Base-by-base conservation (phyloP, 2,888 invertebrate species). In the Epinotia nisella region DNA sequence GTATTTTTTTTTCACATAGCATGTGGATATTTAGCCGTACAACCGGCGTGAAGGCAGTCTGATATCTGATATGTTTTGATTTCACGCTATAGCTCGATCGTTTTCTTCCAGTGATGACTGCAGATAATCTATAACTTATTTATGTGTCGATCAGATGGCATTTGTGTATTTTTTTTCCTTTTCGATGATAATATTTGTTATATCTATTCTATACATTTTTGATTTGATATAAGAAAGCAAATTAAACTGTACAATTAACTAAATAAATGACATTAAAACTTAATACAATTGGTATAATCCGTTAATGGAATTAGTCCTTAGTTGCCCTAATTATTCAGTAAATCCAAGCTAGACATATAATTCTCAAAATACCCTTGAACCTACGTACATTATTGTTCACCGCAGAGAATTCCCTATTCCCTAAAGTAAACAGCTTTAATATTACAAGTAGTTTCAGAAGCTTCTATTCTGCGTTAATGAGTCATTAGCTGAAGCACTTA, bases 401-500 rank as follows among this genome's bases (percentile, higher is more conserved):
- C 68, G 41, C 73, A 64, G 62, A 68, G 72, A 72, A 72, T 73
- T 64, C 73, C 69, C 73, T 69, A 73, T 64, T 64, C 73, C 58
- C 73, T 53, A 69, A 73, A 72, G 68, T 73, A 73, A 73, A 69
- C 68, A 64, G 68, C 69, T 73, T 73, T 73, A 73, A 73, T 73
- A 73, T 73, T 73, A 59, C 73, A 73, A 69, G 73, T 73, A 53
- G 73, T 73, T 68, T 49, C 61, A 56, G 67, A 72, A 53, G 73
- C 69, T 73, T 69, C 68, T 73, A 64, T 73, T 73, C 64, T 73
- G 73, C 73, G 73, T 73, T 73, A 73, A 73, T 73, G 73, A 73
- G 41, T 69, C 73, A 69, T 73, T 73, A 73, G 73, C 58, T 24
- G 39, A 62, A 73, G 69, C 69, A 73, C 73, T 73, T 73, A 73